phyloP scores from a whole-genome alignment of 2,888 invertebrate genomes.

The Pachymerium ferrugineum region DNA sequence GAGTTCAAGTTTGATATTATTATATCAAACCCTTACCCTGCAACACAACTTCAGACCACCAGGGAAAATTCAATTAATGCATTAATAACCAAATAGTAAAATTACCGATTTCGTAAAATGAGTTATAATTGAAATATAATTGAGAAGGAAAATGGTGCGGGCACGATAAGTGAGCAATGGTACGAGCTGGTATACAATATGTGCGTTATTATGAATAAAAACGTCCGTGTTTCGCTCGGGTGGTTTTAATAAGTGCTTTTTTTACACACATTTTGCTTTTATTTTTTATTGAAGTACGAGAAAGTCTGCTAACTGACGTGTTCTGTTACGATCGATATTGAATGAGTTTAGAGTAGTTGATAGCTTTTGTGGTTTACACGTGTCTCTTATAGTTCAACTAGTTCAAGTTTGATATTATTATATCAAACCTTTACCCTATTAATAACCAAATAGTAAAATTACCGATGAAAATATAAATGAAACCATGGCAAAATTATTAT shows the following conservation, averaged over 20 bases:
- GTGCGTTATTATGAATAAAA: constrained; percentile 19
- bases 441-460: too few species aligned
- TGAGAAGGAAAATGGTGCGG: constrained; percentile 17
- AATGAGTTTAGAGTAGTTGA: constrained; percentile 14
- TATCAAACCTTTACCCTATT: too few species aligned
- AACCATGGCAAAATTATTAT: too few species aligned
- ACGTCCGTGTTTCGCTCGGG: not conserved
- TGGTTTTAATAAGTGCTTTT: not conserved
- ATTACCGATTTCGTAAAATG: constrained; percentile 10
- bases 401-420: too few species aligned
- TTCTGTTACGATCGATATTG: not conserved
- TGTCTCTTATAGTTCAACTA: not conserved
- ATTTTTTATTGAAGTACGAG: not conserved
- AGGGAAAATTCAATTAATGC: too few species aligned
- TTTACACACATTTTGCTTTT: not conserved
- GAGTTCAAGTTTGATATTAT: too few species aligned
- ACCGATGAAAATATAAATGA: too few species aligned
- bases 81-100: too few species aligned
- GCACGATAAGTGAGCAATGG: constrained; percentile 25
- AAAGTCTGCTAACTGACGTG: not conserved
- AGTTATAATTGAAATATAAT: constrained; percentile 24
- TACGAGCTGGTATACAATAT: too few species aligned
- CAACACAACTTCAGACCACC: too few species aligned
- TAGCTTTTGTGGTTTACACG: constrained; percentile 23
- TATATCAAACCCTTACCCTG: too few species aligned